Percentiles rank a stretch among this genome's conserved stretches.
Conservation (phyloP, 2,888 invertebrate genomes). For the Drosophila barbarae region DNA sequence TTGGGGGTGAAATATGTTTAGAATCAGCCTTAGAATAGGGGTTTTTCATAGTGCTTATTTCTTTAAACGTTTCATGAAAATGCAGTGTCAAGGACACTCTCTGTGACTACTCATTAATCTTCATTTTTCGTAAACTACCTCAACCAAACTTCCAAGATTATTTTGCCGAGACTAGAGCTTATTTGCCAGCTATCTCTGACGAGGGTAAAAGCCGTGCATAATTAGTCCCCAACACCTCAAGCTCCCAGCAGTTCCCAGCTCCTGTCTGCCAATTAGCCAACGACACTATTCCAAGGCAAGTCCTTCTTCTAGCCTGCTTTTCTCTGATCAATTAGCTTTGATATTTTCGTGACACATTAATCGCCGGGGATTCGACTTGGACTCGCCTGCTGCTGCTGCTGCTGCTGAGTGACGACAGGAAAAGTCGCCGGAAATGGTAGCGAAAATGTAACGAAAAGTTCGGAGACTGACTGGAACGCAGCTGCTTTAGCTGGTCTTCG, state of each 20-base stretch:
- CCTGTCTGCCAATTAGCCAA: slow-evolving; percentile 43
- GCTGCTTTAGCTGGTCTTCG: slow-evolving; percentile 55
- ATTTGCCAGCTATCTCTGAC: slow-evolving; percentile 3
- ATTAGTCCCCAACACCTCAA: slow-evolving; percentile 39
- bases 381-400: slow-evolving; percentile 3
- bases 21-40: not conserved
- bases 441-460: slow-evolving; percentile 45
- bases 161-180: slow-evolving; percentile 5
- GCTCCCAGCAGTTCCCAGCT: not conserved
- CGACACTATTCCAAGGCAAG: slow-evolving; percentile 9
- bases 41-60: not conserved
- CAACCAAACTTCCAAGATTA: not conserved
- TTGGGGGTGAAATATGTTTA: not conserved
- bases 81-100: not conserved
- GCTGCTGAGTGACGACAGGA: slow-evolving; percentile 42
- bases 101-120: slow-evolving; percentile 1
- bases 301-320: slow-evolving; percentile 19
- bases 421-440: slow-evolving; percentile 42
- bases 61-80: not conserved
- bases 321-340: slow-evolving; percentile 71
- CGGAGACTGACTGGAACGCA: slow-evolving; percentile 10
- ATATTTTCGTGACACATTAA: slow-evolving; percentile 72
- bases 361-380: slow-evolving; percentile 48
- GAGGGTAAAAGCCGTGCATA: slow-evolving; percentile 29
- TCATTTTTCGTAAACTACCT: not conserved